A percentile compares a stretch with the other conserved stretches of the same genome.
phyloP scores from a whole-genome alignment of 1,140 invertebrate genomes.

The Tetramorium alpestre region DNA sequence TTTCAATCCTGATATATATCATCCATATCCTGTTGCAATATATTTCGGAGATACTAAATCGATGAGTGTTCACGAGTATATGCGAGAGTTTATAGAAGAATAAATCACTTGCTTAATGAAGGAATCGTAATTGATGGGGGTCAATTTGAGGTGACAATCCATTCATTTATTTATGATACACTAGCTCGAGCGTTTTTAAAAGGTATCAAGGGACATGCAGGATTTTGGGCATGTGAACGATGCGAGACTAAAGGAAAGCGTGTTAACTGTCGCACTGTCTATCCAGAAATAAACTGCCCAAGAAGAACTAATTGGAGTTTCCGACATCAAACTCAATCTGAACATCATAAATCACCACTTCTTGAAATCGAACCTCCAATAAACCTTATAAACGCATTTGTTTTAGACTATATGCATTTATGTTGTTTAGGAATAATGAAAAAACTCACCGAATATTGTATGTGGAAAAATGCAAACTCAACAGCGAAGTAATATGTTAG shows the following conservation, averaged over 20 bases:
- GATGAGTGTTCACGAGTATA: not conserved
- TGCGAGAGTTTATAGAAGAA: not conserved
- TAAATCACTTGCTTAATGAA: not conserved
- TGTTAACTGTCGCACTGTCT: not conserved
- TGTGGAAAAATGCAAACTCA: not conserved
- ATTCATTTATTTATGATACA: not conserved
- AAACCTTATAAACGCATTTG: conserved; percentile 22
- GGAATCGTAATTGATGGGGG: not conserved
- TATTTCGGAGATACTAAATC: not conserved
- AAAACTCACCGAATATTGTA: not conserved
- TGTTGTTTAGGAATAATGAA: conserved; percentile 36
- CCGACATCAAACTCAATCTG: not conserved
- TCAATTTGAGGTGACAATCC: not conserved
- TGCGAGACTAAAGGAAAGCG: not conserved
- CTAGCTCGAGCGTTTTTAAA: not conserved
- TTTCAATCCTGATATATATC: not conserved
- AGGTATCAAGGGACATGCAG: not conserved
- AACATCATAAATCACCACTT: conserved; percentile 21
- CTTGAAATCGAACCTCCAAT: conserved; percentile 12
- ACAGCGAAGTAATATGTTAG: not conserved
- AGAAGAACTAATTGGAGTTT: not conserved
- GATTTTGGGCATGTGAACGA: not conserved
- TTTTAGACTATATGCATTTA: conserved; percentile 45
- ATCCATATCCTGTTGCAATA: not conserved
- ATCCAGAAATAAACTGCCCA: not conserved